phyloP scores from a whole-genome alignment of 2,888 invertebrate species.

The Drosophila ustulata region DNA sequence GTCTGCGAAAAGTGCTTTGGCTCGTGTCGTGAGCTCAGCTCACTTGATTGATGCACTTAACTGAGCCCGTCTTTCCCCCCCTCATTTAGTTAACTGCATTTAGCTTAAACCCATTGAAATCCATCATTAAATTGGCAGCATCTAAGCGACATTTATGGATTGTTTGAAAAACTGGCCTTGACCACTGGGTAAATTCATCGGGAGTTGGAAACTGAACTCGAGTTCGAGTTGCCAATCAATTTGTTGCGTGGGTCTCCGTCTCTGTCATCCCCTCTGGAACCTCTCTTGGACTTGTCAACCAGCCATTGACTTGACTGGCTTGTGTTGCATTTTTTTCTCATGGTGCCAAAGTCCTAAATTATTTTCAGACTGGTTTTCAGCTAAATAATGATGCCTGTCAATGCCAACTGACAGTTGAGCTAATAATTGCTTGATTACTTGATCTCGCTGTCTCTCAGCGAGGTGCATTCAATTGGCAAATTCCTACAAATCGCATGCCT shows the following conservation, averaged over 20 bases:
- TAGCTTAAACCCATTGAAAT: constrained; percentile 57
- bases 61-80: background rate
- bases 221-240: constrained; percentile 21
- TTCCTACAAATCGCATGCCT: constrained; percentile 5
- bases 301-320: background rate
- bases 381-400: constrained; percentile 69
- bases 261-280: background rate
- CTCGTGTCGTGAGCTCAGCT: constrained; percentile 41
- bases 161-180: constrained; percentile 41
- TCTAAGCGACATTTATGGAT: constrained; percentile 76
- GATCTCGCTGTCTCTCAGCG: constrained; percentile 12
- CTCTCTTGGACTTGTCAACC: constrained; percentile 37
- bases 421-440: constrained; percentile 60
- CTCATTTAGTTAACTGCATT: constrained; percentile 26
- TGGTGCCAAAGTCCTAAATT: constrained; percentile 61
- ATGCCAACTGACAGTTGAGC: constrained; percentile 56
- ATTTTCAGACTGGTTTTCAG: constrained; percentile 57
- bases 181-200: constrained; percentile 19
- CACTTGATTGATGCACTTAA: constrained; percentile 50
- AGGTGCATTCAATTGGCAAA: constrained; percentile 31
- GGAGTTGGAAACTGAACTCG: constrained; percentile 2
- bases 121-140: constrained; percentile 78
- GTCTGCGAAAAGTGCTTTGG: constrained; percentile 43
- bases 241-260: constrained; percentile 5
- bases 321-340: constrained; percentile 41